phyloP scores from a whole-genome alignment of 2,113 vertebrate species.

The Ardeotis arabs region DNA sequence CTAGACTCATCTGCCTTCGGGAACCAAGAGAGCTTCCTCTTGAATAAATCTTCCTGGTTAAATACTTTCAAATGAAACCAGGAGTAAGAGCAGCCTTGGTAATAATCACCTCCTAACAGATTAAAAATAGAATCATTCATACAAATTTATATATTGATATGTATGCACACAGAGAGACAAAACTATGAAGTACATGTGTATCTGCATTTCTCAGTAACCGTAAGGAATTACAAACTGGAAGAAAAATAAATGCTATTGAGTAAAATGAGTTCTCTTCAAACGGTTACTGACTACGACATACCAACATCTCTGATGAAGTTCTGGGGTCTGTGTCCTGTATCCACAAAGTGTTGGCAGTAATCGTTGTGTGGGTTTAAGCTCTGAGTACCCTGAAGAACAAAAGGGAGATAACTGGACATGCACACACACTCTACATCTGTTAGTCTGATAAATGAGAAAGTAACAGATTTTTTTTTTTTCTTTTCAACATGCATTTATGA shows the following conservation, averaged over 20 bases:
- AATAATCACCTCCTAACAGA: background rate
- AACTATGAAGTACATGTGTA: background rate
- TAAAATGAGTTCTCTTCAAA: background rate
- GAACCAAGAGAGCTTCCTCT: background rate
- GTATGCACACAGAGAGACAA: background rate
- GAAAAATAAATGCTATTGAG: background rate
- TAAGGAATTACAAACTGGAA: background rate
- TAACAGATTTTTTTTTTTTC: background rate
- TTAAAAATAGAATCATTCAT: background rate
- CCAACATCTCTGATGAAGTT: conserved; percentile 99
- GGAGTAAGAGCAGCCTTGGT: background rate
- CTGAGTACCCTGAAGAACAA: conserved; percentile 88
- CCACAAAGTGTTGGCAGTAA: conserved; percentile 99
- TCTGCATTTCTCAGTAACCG: background rate
- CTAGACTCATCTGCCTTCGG: background rate
- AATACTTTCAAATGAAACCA: background rate
- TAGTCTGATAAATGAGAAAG: background rate
- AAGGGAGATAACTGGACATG: background rate
- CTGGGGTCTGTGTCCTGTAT: conserved; percentile 96
- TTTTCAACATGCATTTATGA: background rate
- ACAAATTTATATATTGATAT: background rate
- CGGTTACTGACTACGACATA: conserved; percentile 68
- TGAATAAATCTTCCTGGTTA: background rate
- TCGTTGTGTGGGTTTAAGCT: conserved; percentile 98
- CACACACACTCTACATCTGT: accelerated